phyloP scores from a whole-genome alignment of 2,797 vertebrate species.

The Alouatta caraya region DNA sequence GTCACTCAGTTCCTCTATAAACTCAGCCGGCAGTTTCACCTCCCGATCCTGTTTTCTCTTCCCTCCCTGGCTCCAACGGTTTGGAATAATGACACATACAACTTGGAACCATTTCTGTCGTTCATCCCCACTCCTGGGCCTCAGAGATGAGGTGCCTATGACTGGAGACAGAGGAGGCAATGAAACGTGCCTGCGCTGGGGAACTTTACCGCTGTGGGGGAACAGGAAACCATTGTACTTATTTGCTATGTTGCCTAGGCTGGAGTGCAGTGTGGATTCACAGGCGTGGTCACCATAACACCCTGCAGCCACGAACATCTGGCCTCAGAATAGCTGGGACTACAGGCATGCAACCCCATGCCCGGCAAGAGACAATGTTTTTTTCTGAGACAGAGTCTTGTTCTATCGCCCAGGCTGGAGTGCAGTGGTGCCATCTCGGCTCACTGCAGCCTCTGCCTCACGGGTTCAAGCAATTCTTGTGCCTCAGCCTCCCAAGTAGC shows the following conservation, averaged over 20 bases:
- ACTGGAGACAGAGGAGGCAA: rapidly evolving
- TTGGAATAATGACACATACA: background rate
- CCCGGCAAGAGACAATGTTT: rapidly evolving
- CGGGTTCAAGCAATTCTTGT: background rate
- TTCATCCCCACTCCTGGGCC: rapidly evolving
- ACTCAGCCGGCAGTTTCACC: background rate
- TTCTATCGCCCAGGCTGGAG: background rate
- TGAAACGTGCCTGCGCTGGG: rapidly evolving
- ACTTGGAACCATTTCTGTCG: background rate
- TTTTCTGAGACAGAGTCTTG: background rate
- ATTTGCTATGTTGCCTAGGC: background rate
- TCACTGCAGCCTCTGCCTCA: background rate
- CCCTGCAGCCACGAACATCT: background rate
- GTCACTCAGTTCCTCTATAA: slow-evolving; percentile 65
- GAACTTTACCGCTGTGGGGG: background rate
- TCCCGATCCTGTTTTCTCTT: background rate
- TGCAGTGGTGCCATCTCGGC: background rate
- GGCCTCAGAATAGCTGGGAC: background rate
- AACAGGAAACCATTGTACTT: background rate
- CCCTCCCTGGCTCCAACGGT: background rate
- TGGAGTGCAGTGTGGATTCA: background rate
- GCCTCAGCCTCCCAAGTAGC: background rate
- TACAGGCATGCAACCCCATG: background rate
- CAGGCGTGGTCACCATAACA: background rate
- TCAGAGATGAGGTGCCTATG: background rate